Conservation (phyloP, 1,140 invertebrate genomes). For the Chlorops oryzae region DNA sequence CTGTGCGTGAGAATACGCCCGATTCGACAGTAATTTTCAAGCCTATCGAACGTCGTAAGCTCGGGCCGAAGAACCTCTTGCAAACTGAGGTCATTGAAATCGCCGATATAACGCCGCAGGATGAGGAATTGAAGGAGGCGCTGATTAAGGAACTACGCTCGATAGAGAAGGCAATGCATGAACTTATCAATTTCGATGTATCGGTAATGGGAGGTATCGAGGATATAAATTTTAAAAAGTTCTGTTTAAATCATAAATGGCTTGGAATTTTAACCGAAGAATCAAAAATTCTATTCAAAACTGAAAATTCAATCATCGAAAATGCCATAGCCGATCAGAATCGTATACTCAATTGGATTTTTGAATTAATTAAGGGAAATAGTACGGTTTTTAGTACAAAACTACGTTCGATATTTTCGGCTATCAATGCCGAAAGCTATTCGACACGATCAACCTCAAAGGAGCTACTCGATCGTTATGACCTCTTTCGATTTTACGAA, state of each 20-base stretch:
- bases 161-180: too few relatives aligned
- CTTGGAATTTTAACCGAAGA: constrained; percentile 25
- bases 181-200: constrained; percentile 39
- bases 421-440: constrained; percentile 48
- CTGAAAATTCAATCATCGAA: constrained; percentile 36
- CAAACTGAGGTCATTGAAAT: too few relatives aligned
- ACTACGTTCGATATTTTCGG: constrained; percentile 45
- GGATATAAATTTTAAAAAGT: constrained; percentile 40
- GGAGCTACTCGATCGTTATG: constrained; percentile 16
- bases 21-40: too few relatives aligned
- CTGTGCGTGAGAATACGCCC: too few relatives aligned
- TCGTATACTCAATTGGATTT: constrained; percentile 47
- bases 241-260: constrained; percentile 39
- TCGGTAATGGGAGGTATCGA: constrained; percentile 31
- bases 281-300: constrained; percentile 44
- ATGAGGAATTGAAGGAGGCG: too few relatives aligned
- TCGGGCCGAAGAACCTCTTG: too few relatives aligned
- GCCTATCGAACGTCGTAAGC: too few relatives aligned
- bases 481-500: too few relatives aligned
- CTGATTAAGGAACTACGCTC: too few relatives aligned
- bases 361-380: constrained; percentile 41
- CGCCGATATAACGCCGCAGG: too few relatives aligned
- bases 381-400: constrained; percentile 43
- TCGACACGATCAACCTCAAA: constrained; percentile 21
- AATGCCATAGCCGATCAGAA: constrained; percentile 38